Percentiles rank a stretch among this genome's conserved stretches.
Evolutionary conservation across 2,113 vertebrate species (phyloP).

Genomic region (Dolichotis patagonum): DNA sequence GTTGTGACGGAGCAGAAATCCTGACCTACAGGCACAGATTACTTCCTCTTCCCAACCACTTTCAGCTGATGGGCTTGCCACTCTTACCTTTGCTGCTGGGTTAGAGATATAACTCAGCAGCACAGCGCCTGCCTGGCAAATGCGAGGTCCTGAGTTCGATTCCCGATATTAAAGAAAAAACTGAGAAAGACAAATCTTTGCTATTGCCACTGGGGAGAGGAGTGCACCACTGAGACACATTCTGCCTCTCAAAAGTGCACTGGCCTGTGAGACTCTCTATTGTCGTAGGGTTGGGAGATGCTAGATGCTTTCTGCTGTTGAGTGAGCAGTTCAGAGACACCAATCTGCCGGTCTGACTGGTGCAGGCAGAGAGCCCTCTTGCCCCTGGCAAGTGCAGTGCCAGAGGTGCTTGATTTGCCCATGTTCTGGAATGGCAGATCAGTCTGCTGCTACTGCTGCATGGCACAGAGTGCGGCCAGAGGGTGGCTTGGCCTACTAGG

Average conservation of each 20-base stretch:
- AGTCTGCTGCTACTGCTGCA: not conserved
- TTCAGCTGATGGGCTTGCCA: not conserved
- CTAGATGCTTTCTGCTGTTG: not conserved
- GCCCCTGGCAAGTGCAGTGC: not conserved
- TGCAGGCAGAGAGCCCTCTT: not conserved
- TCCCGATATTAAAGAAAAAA: too few species aligned
- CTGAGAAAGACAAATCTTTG: not conserved
- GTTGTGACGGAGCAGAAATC: not conserved
- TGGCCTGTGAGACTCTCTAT: not conserved
- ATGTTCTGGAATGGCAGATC: not conserved
- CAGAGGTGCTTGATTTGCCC: not conserved
- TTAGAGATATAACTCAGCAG: too few species aligned
- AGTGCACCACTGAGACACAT: not conserved
- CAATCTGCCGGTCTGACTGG: not conserved
- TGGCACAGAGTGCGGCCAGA: not conserved
- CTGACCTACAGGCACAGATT: not conserved
- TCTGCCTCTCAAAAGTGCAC: not conserved
- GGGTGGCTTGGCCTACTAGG: not conserved
- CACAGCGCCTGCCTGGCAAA: too few species aligned
- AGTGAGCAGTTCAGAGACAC: not conserved
- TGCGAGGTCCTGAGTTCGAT: too few species aligned
- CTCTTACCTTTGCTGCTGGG: not conserved
- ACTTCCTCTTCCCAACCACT: not conserved
- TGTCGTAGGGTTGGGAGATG: not conserved
- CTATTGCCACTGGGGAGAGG: not conserved